A percentile compares a stretch with the other conserved stretches of the same genome.
These are phyloP conservation scores for Brachyhypopomus occidentalis DNA, from an alignment of 2,113 vertebrate genomes.

Conservation along the genomic window DNA sequence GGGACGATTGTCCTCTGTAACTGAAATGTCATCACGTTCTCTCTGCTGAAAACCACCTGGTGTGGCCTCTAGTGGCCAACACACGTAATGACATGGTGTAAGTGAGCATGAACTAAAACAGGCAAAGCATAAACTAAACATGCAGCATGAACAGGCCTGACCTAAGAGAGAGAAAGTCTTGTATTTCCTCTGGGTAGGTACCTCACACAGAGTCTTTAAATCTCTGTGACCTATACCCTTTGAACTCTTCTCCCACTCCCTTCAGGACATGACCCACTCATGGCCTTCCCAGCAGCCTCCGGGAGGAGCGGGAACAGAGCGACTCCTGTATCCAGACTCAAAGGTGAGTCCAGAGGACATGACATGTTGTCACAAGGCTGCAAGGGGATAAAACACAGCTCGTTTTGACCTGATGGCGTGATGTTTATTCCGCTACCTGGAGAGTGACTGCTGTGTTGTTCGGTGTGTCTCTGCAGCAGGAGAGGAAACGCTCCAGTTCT, in stretches of 20 bases:
- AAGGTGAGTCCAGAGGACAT: slow-evolving; percentile 75
- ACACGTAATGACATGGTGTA: slow-evolving; percentile 7
- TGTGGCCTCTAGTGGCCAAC: slow-evolving; percentile 40
- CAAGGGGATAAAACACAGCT: background rate
- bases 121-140: background rate
- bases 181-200: slow-evolving; percentile 6
- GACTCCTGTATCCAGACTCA: slow-evolving; percentile 80
- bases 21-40: background rate
- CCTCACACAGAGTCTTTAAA: background rate
- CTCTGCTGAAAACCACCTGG: background rate
- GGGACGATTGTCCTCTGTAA: background rate
- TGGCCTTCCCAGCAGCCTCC: slow-evolving; percentile 88
- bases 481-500: slow-evolving; percentile 77
- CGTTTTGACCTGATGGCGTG: background rate
- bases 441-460: slow-evolving; percentile 18
- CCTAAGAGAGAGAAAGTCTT: background rate
- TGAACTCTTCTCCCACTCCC: slow-evolving; percentile 59
- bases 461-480: slow-evolving; percentile 68
- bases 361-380: background rate
- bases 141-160: background rate
- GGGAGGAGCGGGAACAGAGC: slow-evolving; percentile 80
- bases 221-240: slow-evolving; percentile 57
- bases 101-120: background rate
- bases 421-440: slow-evolving; percentile 2
- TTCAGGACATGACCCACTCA: slow-evolving; percentile 91